phyloP scores from a whole-genome alignment of 2,113 vertebrate species.

The Corythornis vintsioides region DNA sequence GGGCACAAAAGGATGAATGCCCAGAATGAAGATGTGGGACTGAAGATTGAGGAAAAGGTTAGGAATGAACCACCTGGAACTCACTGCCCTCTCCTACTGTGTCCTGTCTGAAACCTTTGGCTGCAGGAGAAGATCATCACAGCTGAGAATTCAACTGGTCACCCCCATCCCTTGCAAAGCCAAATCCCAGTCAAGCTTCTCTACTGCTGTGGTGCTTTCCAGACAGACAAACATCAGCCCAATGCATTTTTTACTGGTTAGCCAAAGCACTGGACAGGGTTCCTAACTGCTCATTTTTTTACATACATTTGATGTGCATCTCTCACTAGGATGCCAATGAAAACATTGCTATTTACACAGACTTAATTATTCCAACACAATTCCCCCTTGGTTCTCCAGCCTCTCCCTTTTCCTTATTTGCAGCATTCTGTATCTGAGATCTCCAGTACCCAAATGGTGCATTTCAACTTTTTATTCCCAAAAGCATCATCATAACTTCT shows the following conservation, averaged over 20 bases:
- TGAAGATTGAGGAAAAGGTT: not conserved
- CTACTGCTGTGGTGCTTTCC: not conserved
- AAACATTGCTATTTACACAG: not conserved
- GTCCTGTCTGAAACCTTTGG: not conserved
- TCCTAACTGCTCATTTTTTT: not conserved
- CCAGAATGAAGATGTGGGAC: not conserved
- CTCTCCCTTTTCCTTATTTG: not conserved
- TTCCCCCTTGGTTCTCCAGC: not conserved
- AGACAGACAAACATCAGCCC: not conserved
- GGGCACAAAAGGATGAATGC: not conserved
- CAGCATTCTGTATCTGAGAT: not conserved
- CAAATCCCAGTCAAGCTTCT: not conserved
- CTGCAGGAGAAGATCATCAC: not conserved
- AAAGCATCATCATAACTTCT: not conserved
- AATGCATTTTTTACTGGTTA: not conserved
- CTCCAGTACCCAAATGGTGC: not conserved
- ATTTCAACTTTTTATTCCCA: not conserved
- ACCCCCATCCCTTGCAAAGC: not conserved
- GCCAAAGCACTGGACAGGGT: not conserved
- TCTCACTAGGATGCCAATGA: not conserved
- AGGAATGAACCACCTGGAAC: not conserved
- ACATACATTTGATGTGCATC: not conserved
- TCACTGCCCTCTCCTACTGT: not conserved
- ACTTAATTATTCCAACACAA: not conserved
- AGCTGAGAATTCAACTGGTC: rapidly evolving